Evolutionary conservation across 2,888 invertebrate species (phyloP), one percentile per base, ranked within the genome.

Genomic region (Pseudolycoriella hygida): DNA sequence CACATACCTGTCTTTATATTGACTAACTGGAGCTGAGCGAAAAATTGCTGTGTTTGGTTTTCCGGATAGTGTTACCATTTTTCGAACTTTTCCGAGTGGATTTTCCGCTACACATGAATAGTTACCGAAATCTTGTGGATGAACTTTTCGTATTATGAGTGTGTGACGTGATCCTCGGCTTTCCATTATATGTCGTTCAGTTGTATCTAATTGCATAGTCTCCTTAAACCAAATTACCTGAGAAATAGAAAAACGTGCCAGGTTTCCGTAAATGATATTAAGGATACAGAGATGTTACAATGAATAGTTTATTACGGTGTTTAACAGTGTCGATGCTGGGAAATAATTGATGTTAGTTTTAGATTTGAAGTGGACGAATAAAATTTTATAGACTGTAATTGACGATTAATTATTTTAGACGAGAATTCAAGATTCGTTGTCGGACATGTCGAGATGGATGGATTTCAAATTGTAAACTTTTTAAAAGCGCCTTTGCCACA

Each of bases 81-180:
- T 74, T 52, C 73, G 67, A 50, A 72, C 71, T 62, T 75, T 74
- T 50, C 78, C 78, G 53, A 77, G 68, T 57, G 72, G 70, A 66
- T 78, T 78, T 60, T 78, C 76, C 42, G 77, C 78, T 51, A 75
- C 72, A 62, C 78, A 78, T 54, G 75, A 75, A 64, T 77, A 78
- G 66, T 77, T 77, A 53, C 77, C 77, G 60, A 78, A 77, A 66
- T 78, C 77, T 53, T 73, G 70, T 50, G 70, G 67, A 59, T 76
- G 73, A 53, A 77, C 77, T 67, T 76, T 77, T 48, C 76, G 69
- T 57, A 77, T 74, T 61, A 77, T 72, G 53, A 77, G 69, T 18
- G 75, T 77, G 59, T 77, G 76, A 54, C 77, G 65, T 54, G 75
- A 73, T 46, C 77, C 77, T 52, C 75, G 69, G 48, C 73, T 72